Conservation (phyloP, 2,888 invertebrate genomes). For the Eristalinus sepulchralis region DNA sequence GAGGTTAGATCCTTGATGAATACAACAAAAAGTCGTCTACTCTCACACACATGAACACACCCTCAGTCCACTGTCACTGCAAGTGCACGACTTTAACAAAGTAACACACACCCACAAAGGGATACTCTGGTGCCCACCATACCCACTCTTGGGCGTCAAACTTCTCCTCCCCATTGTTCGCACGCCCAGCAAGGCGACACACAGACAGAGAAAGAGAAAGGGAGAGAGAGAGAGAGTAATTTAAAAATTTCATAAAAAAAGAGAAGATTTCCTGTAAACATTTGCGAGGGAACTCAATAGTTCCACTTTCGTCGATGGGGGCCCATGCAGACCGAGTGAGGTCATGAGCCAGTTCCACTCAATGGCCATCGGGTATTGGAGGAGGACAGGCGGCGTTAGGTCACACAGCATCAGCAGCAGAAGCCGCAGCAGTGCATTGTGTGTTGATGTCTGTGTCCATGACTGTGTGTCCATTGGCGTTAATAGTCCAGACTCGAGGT, state of each 20-base stretch:
- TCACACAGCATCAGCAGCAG: constrained; percentile 50
- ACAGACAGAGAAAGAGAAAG: neutral
- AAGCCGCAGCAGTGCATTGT: constrained; percentile 30
- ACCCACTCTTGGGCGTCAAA: neutral
- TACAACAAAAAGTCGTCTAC: constrained; percentile 4
- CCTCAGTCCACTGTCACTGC: constrained; percentile 19
- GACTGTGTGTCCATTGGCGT: constrained; percentile 46
- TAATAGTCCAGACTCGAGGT: constrained; percentile 51
- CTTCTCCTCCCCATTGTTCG: neutral
- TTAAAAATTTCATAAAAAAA: constrained; percentile 34
- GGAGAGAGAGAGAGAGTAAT: constrained; percentile 6
- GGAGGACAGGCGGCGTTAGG: constrained; percentile 33
- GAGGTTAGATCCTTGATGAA: constrained; percentile 10
- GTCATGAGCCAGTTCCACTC: constrained; percentile 48
- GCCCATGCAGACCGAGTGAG: constrained; percentile 1
- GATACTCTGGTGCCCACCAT: neutral
- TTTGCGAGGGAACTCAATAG: constrained; percentile 46
- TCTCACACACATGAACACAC: neutral
- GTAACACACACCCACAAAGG: neutral
- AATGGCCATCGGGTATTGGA: constrained; percentile 10
- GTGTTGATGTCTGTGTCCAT: constrained; percentile 12
- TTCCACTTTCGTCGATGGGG: constrained; percentile 27
- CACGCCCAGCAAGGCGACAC: neutral
- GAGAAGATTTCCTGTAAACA: constrained; percentile 48
- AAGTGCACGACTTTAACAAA: constrained; percentile 10